Conservation (phyloP, 2,888 invertebrate species). For the Watsonalla binaria region DNA sequence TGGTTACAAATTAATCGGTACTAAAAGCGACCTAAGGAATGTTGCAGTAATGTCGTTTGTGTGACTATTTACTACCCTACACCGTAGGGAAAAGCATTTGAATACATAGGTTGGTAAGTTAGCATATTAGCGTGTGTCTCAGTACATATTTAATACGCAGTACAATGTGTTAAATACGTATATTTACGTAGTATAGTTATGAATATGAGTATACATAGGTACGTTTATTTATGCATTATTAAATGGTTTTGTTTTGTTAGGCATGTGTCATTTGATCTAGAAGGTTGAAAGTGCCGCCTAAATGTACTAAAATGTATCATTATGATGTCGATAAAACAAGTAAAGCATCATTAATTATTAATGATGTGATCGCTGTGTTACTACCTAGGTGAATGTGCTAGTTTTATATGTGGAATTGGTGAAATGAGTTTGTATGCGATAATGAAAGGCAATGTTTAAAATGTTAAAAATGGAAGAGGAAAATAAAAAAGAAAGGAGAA, state of each 20-base stretch:
- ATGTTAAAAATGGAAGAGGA: too few relatives aligned
- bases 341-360: conserved; percentile 32
- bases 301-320: conserved; percentile 22
- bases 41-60: too few relatives aligned
- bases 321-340: conserved; percentile 42
- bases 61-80: too few relatives aligned
- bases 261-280: conserved; percentile 29
- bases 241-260: conserved; percentile 3
- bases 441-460: too few relatives aligned
- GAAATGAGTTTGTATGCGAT: too few relatives aligned
- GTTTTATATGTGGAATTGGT: background rate
- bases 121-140: too few relatives aligned
- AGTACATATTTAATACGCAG: too few relatives aligned
- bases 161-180: background rate
- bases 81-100: too few relatives aligned
- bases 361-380: conserved; percentile 36
- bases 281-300: conserved; percentile 20
- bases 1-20: background rate
- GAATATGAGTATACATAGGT: background rate
- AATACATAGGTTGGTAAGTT: too few relatives aligned
- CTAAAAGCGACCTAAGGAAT: too few relatives aligned
- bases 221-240: background rate
- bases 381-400: conserved; percentile 14
- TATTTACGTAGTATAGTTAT: too few relatives aligned
- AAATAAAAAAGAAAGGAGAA: too few relatives aligned